These are phyloP conservation scores for Dasypogon diadema DNA, from an alignment of 2,888 invertebrate genomes.

Conservation along the genomic window DNA sequence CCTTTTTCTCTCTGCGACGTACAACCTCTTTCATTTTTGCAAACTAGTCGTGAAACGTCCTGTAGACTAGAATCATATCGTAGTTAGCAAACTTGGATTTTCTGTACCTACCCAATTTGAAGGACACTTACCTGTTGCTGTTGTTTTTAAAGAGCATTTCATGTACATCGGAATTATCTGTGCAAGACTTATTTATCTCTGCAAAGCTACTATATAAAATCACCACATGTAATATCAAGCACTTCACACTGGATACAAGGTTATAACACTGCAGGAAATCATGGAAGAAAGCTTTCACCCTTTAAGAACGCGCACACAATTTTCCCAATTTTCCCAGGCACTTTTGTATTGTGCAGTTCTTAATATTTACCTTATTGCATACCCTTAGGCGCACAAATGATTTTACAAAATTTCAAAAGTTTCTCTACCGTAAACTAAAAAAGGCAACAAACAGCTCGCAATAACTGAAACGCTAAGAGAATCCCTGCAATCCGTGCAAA, in stretches of 20 bases:
- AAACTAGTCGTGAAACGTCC: too few relatives aligned
- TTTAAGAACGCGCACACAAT: not conserved
- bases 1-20: too few relatives aligned
- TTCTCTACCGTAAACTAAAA: conserved; percentile 22
- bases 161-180: too few relatives aligned
- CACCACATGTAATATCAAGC: too few relatives aligned
- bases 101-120: too few relatives aligned
- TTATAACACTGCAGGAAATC: not conserved
- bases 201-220: too few relatives aligned
- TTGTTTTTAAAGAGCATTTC: too few relatives aligned
- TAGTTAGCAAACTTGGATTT: too few relatives aligned
- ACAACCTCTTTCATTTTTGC: too few relatives aligned
- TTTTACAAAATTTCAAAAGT: conserved; percentile 6
- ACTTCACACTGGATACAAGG: not conserved
- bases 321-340: not conserved
- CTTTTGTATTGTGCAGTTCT: conserved; percentile 13
- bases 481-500: not conserved
- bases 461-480: not conserved
- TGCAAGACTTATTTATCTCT: too few relatives aligned
- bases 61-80: too few relatives aligned
- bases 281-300: not conserved
- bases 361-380: conserved; percentile 15
- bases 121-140: too few relatives aligned
- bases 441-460: not conserved
- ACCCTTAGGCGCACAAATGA: conserved; percentile 7